Conservation (phyloP, 2,113 vertebrate species). For the Alosa alosa region DNA sequence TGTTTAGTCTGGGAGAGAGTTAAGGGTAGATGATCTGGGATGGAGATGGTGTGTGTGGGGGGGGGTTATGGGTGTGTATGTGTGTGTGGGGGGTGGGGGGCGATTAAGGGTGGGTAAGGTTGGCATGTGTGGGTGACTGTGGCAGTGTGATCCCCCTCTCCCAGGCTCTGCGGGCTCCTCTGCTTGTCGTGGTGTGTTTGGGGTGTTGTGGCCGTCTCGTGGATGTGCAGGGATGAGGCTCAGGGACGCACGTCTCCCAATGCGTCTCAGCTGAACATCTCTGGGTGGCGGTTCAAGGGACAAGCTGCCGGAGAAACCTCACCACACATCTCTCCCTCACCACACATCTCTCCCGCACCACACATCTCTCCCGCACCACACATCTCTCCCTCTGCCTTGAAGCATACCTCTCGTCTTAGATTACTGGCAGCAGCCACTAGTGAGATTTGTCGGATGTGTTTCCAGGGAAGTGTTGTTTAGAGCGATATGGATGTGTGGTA, state of each 20-base stretch:
- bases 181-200: slow-evolving; percentile 67
- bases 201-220: slow-evolving; percentile 71
- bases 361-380: no score
- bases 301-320: slow-evolving; percentile 59
- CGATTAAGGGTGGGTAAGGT: background rate
- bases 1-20: no score
- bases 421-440: background rate
- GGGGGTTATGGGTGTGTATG: background rate
- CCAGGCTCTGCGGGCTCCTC: slow-evolving; percentile 50
- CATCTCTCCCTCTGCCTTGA: background rate
- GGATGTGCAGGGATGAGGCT: slow-evolving; percentile 28
- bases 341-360: no score
- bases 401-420: background rate
- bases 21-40: background rate
- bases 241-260: slow-evolving; percentile 30
- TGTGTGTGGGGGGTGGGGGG: background rate
- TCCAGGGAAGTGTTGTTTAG: background rate
- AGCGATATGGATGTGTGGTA: slow-evolving; percentile 46
- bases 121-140: background rate
- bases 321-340: background rate
- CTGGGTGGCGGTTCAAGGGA: slow-evolving; percentile 49
- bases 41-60: background rate
- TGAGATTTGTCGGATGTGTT: background rate
- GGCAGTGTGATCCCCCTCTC: slow-evolving; percentile 44
- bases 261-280: slow-evolving; percentile 50